Evolutionary conservation across 2,797 vertebrate species (phyloP).

Genomic region (Pangasius sanitwongsei): DNA sequence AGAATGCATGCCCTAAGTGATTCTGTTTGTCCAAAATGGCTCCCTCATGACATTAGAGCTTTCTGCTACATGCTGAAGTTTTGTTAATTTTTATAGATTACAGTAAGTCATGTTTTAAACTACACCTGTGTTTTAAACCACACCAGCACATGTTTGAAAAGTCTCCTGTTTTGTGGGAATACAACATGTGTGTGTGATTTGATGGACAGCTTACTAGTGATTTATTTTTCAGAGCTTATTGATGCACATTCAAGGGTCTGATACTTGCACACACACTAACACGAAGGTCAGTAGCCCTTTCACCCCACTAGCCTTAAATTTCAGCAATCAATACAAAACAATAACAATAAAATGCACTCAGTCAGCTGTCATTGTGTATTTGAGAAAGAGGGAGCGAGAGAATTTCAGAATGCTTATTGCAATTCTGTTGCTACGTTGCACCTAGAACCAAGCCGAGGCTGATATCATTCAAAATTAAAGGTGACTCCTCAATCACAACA

Average conservation of each 20-base stretch:
- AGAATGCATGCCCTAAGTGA: not conserved
- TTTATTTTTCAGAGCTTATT: slow-evolving; percentile 14
- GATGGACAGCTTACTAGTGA: not conserved
- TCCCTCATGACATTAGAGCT: not conserved
- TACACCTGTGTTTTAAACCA: not conserved
- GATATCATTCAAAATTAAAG: slow-evolving; percentile 23
- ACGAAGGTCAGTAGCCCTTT: slow-evolving; percentile 52
- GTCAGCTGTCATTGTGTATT: slow-evolving; percentile 11
- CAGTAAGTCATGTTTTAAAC: not conserved
- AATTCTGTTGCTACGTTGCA: slow-evolving; percentile 38
- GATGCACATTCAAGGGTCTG: slow-evolving; percentile 9
- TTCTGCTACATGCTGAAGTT: too few species aligned
- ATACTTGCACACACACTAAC: not conserved
- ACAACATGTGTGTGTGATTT: not conserved
- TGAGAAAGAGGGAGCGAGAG: not conserved
- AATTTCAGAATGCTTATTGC: slow-evolving; percentile 24
- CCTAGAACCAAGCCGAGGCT: not conserved
- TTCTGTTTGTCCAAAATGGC: not conserved
- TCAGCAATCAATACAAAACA: slow-evolving; percentile 56
- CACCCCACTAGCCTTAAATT: slow-evolving; percentile 47
- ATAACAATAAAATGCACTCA: slow-evolving; percentile 50
- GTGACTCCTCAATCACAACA: not conserved
- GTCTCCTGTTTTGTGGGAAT: not conserved
- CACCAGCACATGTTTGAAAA: not conserved
- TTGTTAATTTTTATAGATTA: not conserved